phyloP scores from a whole-genome alignment of 2,113 vertebrate genomes.

The Carlito syrichta region DNA sequence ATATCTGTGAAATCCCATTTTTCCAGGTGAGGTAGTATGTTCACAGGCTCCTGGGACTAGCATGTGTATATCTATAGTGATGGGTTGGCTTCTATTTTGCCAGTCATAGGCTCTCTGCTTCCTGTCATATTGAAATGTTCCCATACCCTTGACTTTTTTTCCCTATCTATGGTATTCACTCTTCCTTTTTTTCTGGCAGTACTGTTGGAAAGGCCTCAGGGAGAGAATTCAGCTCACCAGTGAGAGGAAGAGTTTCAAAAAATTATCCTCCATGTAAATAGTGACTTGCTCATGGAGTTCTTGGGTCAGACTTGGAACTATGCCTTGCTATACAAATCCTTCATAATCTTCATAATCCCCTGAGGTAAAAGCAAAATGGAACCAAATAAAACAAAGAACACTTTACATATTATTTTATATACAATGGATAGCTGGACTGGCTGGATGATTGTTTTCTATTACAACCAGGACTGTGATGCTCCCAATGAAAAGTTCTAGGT shows the following conservation, averaged over 20 bases:
- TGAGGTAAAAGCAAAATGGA: not conserved
- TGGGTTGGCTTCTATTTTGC: not conserved
- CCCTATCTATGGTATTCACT: too few relatives aligned
- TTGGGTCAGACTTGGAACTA: not conserved
- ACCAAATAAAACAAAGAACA: not conserved
- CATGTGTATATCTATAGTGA: not conserved
- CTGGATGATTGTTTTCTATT: not conserved
- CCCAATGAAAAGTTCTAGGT: not conserved
- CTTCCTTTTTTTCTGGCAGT: not conserved
- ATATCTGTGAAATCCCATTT: not conserved
- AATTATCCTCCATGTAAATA: not conserved
- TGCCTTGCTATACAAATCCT: not conserved
- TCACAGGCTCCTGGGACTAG: not conserved
- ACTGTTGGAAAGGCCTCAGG: not conserved
- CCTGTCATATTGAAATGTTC: not conserved
- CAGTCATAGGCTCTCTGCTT: not conserved
- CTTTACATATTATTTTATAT: not conserved
- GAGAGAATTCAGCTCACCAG: not conserved
- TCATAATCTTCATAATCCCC: not conserved
- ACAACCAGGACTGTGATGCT: not conserved
- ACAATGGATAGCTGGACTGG: not conserved
- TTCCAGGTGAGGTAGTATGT: not conserved
- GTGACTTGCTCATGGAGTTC: not conserved
- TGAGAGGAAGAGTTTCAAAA: not conserved
- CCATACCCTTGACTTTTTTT: not conserved